Percentiles rank a stretch among this genome's conserved stretches.
These are phyloP conservation scores for Lycaena phlaeas DNA, from an alignment of 2,888 invertebrate species.

Conservation along the genomic window DNA sequence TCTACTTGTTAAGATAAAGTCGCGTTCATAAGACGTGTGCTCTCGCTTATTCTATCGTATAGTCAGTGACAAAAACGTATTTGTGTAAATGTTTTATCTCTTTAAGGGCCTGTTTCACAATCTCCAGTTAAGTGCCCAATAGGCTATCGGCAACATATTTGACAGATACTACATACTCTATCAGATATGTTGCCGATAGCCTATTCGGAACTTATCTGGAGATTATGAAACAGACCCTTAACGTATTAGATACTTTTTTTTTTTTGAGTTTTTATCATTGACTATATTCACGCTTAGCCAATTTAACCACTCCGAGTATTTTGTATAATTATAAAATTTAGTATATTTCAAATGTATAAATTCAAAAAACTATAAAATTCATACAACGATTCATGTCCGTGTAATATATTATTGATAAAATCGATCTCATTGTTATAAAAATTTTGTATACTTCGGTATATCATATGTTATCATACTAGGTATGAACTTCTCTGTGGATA, in stretches of 20 bases:
- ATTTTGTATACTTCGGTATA: constrained; percentile 49
- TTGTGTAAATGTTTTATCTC: background rate
- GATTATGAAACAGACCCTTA: too few species aligned
- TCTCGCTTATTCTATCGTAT: constrained; percentile 25
- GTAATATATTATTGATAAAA: constrained; percentile 50
- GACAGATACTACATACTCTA: too few species aligned
- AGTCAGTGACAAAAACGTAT: constrained; percentile 9
- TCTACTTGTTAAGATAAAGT: constrained; percentile 68
- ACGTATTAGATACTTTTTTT: background rate
- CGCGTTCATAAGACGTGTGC: constrained; percentile 47
- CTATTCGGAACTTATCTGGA: too few species aligned
- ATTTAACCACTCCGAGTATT: constrained; percentile 32
- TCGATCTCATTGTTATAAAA: constrained; percentile 70
- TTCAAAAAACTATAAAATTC: constrained; percentile 12
- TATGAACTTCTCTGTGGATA: constrained; percentile 58
- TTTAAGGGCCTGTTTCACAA: too few species aligned
- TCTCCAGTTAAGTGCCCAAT: too few species aligned
- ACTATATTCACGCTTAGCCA: constrained; percentile 38
- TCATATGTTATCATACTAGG: constrained; percentile 71
- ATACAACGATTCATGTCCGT: constrained; percentile 57
- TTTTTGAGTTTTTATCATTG: constrained; percentile 14
- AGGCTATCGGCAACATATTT: too few species aligned
- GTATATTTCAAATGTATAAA: constrained; percentile 10
- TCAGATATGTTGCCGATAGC: too few species aligned
- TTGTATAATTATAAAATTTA: constrained; percentile 25